These are phyloP conservation scores for Lordiphosa fenestrarum DNA, from an alignment of 2,888 invertebrate species.

Conservation along the genomic window DNA sequence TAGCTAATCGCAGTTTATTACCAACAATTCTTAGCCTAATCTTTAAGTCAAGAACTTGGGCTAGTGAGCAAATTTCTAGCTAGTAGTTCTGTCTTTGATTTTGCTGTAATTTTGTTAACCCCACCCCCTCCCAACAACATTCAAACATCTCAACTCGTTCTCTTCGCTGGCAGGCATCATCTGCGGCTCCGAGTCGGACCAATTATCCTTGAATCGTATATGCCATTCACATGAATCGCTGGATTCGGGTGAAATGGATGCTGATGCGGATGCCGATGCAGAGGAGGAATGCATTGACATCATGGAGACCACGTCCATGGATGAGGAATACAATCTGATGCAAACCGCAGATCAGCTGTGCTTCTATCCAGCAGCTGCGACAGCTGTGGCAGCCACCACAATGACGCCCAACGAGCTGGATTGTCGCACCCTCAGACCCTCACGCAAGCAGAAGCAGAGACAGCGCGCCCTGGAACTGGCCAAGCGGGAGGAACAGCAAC, in stretches of 20 bases:
- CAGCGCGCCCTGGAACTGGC: slow-evolving; percentile 32
- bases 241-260: slow-evolving; percentile 85
- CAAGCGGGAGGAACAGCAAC: slow-evolving; percentile 14
- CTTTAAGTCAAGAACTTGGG: neutral
- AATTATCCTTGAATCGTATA: slow-evolving; percentile 79
- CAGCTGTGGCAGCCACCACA: slow-evolving; percentile 55
- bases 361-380: slow-evolving; percentile 73
- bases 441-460: slow-evolving; percentile 71
- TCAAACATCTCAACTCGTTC: slow-evolving; percentile 8
- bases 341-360: slow-evolving; percentile 78
- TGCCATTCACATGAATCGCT: slow-evolving; percentile 87
- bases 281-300: slow-evolving; percentile 82
- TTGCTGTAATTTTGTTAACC: slow-evolving; percentile 16
- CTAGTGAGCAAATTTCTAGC: neutral
- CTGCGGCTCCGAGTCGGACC: slow-evolving; percentile 81
- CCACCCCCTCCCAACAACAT: neutral
- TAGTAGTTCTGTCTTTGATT: slow-evolving; percentile 11
- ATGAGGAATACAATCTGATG: slow-evolving; percentile 79
- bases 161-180: slow-evolving; percentile 80
- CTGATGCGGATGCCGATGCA: slow-evolving; percentile 82
- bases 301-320: slow-evolving; percentile 80
- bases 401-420: slow-evolving; percentile 65
- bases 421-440: slow-evolving; percentile 76
- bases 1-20: too few species aligned
- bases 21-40: too few species aligned